A percentile compares a stretch with the other conserved stretches of the same genome.
phyloP scores from a whole-genome alignment of 1,140 invertebrate genomes.

The Calliphora vicina region DNA sequence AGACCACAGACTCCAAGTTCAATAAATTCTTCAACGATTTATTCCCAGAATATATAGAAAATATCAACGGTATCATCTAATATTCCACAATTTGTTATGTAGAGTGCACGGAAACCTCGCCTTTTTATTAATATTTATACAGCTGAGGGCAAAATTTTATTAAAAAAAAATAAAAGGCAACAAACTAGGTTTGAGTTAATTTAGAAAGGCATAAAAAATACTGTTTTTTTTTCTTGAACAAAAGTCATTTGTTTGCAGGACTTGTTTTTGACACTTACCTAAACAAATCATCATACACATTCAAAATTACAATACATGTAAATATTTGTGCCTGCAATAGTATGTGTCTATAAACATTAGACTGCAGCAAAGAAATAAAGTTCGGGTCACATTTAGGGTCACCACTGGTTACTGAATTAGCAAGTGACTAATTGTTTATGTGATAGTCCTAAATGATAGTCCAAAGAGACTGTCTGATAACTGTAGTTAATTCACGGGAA shows the following conservation, averaged over 20 bases:
- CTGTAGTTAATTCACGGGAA: too few species aligned
- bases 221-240: background rate
- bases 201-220: background rate
- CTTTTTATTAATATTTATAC: background rate
- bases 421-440: too few species aligned
- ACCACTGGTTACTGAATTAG: too few species aligned
- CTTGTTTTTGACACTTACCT: constrained; percentile 13
- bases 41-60: too few species aligned
- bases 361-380: too few species aligned
- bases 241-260: constrained; percentile 4
- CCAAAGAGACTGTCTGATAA: too few species aligned
- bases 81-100: too few species aligned
- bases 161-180: background rate
- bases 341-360: background rate
- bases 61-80: too few species aligned
- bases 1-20: too few species aligned
- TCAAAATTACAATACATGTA: background rate
- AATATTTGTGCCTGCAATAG: background rate
- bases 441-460: too few species aligned
- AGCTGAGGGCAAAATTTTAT: background rate
- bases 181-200: background rate
- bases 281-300: constrained; percentile 6
- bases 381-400: too few species aligned
- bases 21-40: too few species aligned
- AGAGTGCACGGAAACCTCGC: background rate